Evolutionary conservation across 2,113 vertebrate genomes (phyloP).

Genomic region (Hydropotes inermis): DNA sequence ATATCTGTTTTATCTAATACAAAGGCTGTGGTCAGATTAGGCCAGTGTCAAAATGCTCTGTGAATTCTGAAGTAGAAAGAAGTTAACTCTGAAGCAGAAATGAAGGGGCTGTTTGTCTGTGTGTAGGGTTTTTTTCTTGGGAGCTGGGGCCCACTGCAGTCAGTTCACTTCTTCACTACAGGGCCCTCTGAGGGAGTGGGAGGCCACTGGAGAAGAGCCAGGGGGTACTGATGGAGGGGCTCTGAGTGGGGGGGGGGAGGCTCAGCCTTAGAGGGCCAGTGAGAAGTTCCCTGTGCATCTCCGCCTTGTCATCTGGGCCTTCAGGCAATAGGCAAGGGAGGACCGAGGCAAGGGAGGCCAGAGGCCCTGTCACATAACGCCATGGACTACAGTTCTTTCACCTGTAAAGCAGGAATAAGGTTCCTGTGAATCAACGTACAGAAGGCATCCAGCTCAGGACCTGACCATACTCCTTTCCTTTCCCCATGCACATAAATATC

Average conservation of each 20-base stretch:
- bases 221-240: background rate
- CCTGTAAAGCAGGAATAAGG: background rate
- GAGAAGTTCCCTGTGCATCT: background rate
- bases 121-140: background rate
- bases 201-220: background rate
- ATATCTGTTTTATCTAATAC: background rate
- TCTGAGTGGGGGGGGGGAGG: fast-evolving
- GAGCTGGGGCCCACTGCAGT: fast-evolving
- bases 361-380: background rate
- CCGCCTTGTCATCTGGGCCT: background rate
- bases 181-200: background rate
- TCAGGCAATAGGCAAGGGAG: fast-evolving
- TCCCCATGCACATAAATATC: background rate
- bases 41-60: background rate
- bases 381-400: background rate
- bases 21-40: background rate
- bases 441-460: background rate
- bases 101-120: background rate
- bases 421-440: fast-evolving
- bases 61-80: background rate
- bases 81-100: background rate
- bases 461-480: background rate
- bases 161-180: background rate
- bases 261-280: background rate
- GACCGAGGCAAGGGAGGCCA: background rate